phyloP scores from a whole-genome alignment of 2,888 invertebrate genomes.

The Halictus ligatus region DNA sequence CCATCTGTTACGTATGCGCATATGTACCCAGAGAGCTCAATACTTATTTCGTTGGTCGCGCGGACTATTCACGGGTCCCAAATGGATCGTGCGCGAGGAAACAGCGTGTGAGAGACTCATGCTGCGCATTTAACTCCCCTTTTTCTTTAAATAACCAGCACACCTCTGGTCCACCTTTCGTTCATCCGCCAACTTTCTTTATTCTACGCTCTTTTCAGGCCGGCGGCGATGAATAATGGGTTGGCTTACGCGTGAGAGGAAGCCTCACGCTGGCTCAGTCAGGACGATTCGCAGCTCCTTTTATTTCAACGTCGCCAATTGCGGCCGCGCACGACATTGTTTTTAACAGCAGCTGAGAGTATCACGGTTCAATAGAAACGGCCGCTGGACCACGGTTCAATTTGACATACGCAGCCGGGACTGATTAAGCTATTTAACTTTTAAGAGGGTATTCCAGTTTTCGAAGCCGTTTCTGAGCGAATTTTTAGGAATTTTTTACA shows the following conservation, averaged over 20 bases:
- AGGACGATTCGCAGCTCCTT: conserved; percentile 36
- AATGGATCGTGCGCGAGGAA: conserved; percentile 29
- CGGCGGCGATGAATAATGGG: conserved; percentile 63
- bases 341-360: conserved; percentile 59
- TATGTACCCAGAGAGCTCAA: conserved; percentile 44
- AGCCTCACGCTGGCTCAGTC: conserved; percentile 59
- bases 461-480: too few species aligned
- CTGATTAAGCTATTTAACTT: conserved; percentile 26
- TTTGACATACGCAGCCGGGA: conserved; percentile 43
- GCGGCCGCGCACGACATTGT: conserved; percentile 60
- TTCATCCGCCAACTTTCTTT: conserved; percentile 58
- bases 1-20: background rate
- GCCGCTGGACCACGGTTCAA: conserved; percentile 2
- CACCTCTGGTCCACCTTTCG: conserved; percentile 63
- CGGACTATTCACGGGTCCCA: conserved; percentile 58
- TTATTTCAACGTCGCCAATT: conserved; percentile 54
- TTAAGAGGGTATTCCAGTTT: too few species aligned
- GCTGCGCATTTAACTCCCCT: conserved; percentile 49
- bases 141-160: conserved; percentile 63
- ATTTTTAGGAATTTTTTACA: too few species aligned
- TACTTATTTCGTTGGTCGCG: conserved; percentile 66
- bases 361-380: conserved; percentile 16
- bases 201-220: conserved; percentile 57
- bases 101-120: conserved; percentile 48
- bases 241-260: conserved; percentile 56